Conservation (phyloP, 2,888 invertebrate genomes). For the Falcaria lacertinaria region DNA sequence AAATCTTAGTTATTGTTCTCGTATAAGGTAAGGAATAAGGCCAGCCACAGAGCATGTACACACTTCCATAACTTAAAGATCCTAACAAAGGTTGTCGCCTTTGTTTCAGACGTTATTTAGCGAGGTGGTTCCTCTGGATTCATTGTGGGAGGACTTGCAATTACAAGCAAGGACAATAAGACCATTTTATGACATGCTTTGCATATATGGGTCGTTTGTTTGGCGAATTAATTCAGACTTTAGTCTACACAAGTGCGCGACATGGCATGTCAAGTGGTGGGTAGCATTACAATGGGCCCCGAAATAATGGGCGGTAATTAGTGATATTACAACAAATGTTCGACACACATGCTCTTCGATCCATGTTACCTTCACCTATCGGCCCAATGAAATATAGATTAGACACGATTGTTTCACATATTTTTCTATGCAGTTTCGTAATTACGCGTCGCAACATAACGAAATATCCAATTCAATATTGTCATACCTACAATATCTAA, state of each 20-base stretch:
- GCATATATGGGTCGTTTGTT: slow-evolving; percentile 42
- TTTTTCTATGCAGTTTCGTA: slow-evolving; percentile 30
- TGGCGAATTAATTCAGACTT: slow-evolving; percentile 43
- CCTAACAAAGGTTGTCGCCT: not conserved
- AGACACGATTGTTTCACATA: slow-evolving; percentile 32
- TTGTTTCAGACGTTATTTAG: not conserved
- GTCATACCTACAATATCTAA: slow-evolving; percentile 12
- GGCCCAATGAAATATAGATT: slow-evolving; percentile 29
- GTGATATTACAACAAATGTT: slow-evolving; percentile 38
- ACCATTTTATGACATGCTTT: slow-evolving; percentile 34
- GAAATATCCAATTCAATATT: slow-evolving; percentile 18
- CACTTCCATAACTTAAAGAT: not conserved
- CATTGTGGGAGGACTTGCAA: slow-evolving; percentile 36
- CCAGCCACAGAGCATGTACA: too few species aligned
- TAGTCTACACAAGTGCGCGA: slow-evolving; percentile 27
- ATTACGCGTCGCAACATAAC: slow-evolving; percentile 18
- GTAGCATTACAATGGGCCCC: slow-evolving; percentile 41
- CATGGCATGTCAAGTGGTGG: slow-evolving; percentile 33
- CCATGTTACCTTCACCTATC: slow-evolving; percentile 14
- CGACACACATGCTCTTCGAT: slow-evolving; percentile 15
- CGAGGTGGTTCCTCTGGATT: slow-evolving; percentile 5
- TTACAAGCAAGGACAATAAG: slow-evolving; percentile 44
- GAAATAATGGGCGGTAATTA: slow-evolving; percentile 37
- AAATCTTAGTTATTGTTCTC: not conserved
- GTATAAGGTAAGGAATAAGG: not conserved